These are phyloP conservation scores for Sminthurides bifidus DNA, from an alignment of 1,140 invertebrate species.

Conservation along the genomic window DNA sequence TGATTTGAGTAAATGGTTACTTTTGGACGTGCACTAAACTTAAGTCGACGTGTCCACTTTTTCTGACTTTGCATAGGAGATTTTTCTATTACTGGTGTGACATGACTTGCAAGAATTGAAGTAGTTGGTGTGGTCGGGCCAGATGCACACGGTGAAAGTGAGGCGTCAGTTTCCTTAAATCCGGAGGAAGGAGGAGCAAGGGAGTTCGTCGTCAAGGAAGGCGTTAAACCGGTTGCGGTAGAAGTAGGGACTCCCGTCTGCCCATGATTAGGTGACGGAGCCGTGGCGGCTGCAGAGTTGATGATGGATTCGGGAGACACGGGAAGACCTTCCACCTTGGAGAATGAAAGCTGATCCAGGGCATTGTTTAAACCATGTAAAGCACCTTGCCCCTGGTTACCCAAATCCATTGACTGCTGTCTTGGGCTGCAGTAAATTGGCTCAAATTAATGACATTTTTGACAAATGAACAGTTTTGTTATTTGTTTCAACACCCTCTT, in stretches of 20 bases:
- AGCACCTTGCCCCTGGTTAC: conserved; percentile 3
- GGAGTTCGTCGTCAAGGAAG: background rate
- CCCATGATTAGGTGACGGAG: background rate
- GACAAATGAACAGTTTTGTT: background rate
- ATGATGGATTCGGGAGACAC: no score
- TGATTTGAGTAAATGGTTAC: conserved; percentile 29
- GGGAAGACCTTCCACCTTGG: background rate
- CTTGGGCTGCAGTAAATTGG: conserved; percentile 11
- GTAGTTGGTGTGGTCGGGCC: background rate
- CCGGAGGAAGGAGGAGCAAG: background rate
- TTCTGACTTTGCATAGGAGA: conserved; percentile 6
- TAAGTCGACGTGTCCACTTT: conserved; percentile 15
- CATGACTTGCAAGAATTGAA: conserved; percentile 1
- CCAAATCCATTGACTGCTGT: conserved; percentile 15
- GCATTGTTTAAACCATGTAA: conserved; percentile 10
- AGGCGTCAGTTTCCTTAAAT: no score
- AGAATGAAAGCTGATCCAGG: conserved; percentile 13
- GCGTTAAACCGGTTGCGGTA: background rate
- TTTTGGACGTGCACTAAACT: conserved; percentile 24
- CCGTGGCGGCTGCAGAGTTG: background rate
- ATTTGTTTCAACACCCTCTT: no score
- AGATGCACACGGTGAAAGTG: no score
- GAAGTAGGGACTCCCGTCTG: background rate
- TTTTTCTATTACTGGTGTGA: background rate
- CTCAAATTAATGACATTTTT: background rate